phyloP scores from a whole-genome alignment of 2,797 vertebrate species.

The Trematomus bernacchii region DNA sequence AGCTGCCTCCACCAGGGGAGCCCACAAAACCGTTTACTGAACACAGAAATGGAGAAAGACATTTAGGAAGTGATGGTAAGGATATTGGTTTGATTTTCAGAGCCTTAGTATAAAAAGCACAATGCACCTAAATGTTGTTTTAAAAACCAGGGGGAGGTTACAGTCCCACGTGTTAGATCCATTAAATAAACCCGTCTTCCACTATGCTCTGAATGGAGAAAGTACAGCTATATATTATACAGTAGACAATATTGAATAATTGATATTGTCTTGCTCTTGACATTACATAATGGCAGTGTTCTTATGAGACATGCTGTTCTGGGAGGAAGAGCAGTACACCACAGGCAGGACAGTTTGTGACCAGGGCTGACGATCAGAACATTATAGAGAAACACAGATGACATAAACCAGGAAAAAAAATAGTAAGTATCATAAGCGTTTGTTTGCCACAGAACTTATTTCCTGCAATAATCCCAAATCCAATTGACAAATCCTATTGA shows the following conservation, averaged over 20 bases:
- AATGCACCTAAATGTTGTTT: background rate
- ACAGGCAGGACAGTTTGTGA: slow-evolving; percentile 29
- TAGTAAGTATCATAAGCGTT: too few relatives aligned
- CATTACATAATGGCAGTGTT: slow-evolving; percentile 65
- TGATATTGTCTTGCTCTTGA: slow-evolving; percentile 58
- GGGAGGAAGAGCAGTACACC: slow-evolving; percentile 38
- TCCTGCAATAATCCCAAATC: too few relatives aligned
- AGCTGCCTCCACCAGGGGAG: slow-evolving; percentile 84
- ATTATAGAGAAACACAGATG: too few relatives aligned
- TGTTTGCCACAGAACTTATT: too few relatives aligned
- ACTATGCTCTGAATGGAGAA: slow-evolving; percentile 15
- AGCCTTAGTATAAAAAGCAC: background rate
- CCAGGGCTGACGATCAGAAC: background rate
- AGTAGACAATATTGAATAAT: slow-evolving; percentile 74
- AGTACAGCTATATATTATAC: slow-evolving; percentile 71
- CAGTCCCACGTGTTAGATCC: slow-evolving; percentile 12
- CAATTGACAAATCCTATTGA: too few relatives aligned
- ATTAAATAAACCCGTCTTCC: slow-evolving; percentile 33
- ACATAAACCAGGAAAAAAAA: too few relatives aligned
- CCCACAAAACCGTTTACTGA: slow-evolving; percentile 92
- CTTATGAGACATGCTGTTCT: slow-evolving; percentile 52
- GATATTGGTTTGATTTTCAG: slow-evolving; percentile 2
- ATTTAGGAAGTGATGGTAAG: slow-evolving; percentile 5
- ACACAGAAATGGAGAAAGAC: slow-evolving; percentile 29
- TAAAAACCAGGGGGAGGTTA: slow-evolving; percentile 19